Conservation (phyloP, 2,797 vertebrate genomes). For the Falco columbarius region DNA sequence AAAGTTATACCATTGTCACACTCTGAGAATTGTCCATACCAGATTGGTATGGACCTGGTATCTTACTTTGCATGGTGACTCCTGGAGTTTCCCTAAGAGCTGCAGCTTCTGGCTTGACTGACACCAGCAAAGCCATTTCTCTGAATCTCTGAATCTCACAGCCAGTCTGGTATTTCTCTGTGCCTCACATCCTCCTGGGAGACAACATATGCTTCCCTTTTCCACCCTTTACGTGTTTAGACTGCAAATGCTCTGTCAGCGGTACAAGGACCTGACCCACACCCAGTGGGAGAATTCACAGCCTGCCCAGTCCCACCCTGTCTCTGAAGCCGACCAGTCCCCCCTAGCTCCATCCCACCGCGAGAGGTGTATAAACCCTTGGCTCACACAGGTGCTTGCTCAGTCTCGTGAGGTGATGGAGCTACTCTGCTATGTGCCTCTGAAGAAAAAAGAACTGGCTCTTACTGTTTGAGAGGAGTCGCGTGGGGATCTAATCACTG, state of each 20-base stretch:
- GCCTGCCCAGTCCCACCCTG: neutral
- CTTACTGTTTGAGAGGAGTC: neutral
- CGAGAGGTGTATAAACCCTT: neutral
- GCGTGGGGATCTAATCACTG: neutral
- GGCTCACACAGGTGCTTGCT: neutral
- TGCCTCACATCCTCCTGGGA: constrained; percentile 51
- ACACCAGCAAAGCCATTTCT: constrained; percentile 45
- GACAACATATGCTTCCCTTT: constrained; percentile 55
- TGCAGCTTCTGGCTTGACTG: constrained; percentile 26
- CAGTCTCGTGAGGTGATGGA: neutral
- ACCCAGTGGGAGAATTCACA: neutral
- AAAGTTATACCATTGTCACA: neutral
- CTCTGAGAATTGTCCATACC: neutral
- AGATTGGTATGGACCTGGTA: neutral
- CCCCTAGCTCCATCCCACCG: neutral
- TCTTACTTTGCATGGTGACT: neutral
- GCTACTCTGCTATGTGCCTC: neutral
- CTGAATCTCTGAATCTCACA: constrained; percentile 37
- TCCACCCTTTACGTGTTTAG: constrained; percentile 42
- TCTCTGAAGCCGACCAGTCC: neutral
- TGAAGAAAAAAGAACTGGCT: neutral
- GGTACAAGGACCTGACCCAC: constrained; percentile 1
- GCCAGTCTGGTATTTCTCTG: constrained; percentile 12
- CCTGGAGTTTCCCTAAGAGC: neutral
- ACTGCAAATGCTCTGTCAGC: constrained; percentile 11